Conservation (phyloP, 2,888 invertebrate species). For the Troides aeacus region DNA sequence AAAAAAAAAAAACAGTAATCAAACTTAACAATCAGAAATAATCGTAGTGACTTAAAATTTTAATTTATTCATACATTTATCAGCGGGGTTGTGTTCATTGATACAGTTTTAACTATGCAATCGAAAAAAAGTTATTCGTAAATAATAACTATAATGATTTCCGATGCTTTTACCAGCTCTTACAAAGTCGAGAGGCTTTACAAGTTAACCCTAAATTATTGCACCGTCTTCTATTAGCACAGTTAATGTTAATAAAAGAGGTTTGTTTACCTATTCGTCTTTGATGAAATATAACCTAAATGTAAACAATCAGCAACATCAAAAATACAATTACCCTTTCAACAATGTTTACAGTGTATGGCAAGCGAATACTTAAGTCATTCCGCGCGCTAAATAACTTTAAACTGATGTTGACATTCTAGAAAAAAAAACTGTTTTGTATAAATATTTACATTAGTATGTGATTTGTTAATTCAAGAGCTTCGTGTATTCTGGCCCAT, state of each 20-base stretch:
- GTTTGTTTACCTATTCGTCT: constrained; percentile 10
- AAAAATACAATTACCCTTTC: not conserved
- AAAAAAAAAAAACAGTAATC: not conserved
- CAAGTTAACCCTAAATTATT: constrained; percentile 2
- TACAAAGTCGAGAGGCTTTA: constrained; percentile 12
- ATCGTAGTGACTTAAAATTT: constrained; percentile 5
- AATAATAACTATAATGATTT: constrained; percentile 5
- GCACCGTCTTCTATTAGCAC: constrained; percentile 28
- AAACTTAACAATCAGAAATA: constrained; percentile 6
- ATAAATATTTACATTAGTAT: not conserved
- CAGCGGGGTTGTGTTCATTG: not conserved
- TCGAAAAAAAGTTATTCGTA: not conserved
- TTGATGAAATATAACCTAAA: constrained; percentile 8
- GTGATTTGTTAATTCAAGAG: not conserved
- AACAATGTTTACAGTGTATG: constrained; percentile 19
- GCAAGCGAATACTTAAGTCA: constrained; percentile 14
- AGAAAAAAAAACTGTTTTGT: not conserved
- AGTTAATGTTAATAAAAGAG: constrained; percentile 23
- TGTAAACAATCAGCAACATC: constrained; percentile 14
- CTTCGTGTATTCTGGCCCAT: constrained; percentile 8
- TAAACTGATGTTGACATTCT: not conserved
- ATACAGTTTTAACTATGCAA: not conserved
- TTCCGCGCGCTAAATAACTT: constrained; percentile 2
- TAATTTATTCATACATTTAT: not conserved
- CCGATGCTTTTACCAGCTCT: constrained; percentile 8